Evolutionary conservation across 2,888 invertebrate species (phyloP).

Genomic region (Phaonia tiefii): DNA sequence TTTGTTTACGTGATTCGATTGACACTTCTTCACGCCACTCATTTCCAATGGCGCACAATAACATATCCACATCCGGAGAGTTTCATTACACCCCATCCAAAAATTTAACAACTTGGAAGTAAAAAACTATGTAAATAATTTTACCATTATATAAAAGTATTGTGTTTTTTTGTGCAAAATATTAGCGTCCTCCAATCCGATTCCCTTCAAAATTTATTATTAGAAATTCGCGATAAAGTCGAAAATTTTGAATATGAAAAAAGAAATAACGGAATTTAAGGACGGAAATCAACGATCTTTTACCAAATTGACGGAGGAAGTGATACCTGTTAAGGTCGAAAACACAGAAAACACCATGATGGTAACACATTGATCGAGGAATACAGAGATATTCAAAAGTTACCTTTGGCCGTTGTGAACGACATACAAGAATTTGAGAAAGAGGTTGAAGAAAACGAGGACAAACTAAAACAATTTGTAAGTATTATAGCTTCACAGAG

Average conservation of each 20-base stretch:
- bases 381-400: not conserved
- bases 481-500: not conserved
- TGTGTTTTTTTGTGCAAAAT: not conserved
- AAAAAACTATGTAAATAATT: not conserved
- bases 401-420: no score
- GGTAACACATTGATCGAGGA: not conserved
- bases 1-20: no score
- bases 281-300: not conserved
- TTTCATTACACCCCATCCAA: conserved; percentile 1
- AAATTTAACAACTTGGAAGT: conserved; percentile 32
- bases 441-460: no score
- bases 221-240: no score
- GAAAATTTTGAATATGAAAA: not conserved
- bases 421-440: not conserved
- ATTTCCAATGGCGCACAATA: conserved; percentile 25
- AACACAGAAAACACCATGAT: no score
- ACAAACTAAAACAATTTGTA: not conserved
- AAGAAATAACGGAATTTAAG: not conserved
- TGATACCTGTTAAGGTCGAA: not conserved
- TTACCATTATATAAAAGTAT: not conserved
- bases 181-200: not conserved
- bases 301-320: conserved; percentile 10
- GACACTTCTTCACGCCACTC: conserved; percentile 19
- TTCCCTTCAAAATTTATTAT: no score
- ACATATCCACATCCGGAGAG: not conserved